Percentiles rank a stretch among this genome's conserved stretches.
Evolutionary conservation across 2,797 vertebrate genomes (phyloP).

Genomic region (Nasua narica): DNA sequence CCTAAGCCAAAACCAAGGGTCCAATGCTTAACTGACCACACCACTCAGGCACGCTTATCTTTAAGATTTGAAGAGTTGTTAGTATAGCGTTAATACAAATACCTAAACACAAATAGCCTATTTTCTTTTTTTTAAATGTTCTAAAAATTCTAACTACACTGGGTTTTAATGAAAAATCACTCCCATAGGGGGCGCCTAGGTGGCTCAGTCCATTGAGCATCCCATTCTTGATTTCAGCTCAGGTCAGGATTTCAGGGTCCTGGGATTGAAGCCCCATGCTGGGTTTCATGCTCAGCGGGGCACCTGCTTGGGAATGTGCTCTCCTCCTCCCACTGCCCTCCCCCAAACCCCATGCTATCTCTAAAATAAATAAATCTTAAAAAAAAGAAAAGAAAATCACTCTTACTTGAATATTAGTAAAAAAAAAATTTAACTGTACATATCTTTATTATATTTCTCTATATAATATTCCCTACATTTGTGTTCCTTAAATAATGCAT

Average conservation of each 20-base stretch:
- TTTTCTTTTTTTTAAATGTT: background rate
- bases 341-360: background rate
- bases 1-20: background rate
- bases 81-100: background rate
- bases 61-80: background rate
- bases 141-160: background rate
- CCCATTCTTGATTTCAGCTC: background rate
- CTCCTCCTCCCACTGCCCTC: background rate
- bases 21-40: background rate
- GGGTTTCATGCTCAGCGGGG: background rate
- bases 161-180: slow-evolving; percentile 41
- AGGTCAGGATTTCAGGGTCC: background rate
- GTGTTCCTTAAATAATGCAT: background rate
- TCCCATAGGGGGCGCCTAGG: background rate
- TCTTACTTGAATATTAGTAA: background rate
- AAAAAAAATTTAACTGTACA: background rate
- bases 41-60: background rate
- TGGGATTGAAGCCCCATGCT: background rate
- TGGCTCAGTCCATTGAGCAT: background rate
- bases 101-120: slow-evolving; percentile 24
- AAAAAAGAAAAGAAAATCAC: background rate
- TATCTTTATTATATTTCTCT: background rate
- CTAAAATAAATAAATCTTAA: background rate
- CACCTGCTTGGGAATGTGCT: background rate
- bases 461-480: background rate